A percentile compares a stretch with the other conserved stretches of the same genome.
Evolutionary conservation across 1,140 invertebrate species (phyloP).

Genomic region (Lordiphosa mommai): DNA sequence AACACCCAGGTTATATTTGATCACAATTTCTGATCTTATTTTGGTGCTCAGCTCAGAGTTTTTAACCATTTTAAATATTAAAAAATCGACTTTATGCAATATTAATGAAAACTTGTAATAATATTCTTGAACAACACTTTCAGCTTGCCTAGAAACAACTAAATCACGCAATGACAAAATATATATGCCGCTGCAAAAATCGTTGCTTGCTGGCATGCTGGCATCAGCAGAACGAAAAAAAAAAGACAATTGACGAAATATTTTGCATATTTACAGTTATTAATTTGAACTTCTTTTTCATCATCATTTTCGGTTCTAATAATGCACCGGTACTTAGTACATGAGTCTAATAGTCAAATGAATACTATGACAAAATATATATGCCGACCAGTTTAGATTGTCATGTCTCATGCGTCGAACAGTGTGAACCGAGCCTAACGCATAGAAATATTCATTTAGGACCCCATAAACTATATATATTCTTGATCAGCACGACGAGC

Average conservation of each 20-base stretch:
- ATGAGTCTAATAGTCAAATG: conserved; percentile 9
- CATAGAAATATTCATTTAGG: too few species aligned
- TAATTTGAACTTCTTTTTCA: conserved; percentile 9
- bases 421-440: too few species aligned
- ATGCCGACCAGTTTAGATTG: not conserved
- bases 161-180: conserved; percentile 16
- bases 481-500: too few species aligned
- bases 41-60: conserved; percentile 1
- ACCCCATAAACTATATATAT: too few species aligned
- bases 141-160: conserved; percentile 3
- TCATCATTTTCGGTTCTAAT: conserved; percentile 3
- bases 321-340: conserved; percentile 5
- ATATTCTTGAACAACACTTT: too few species aligned
- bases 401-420: too few species aligned
- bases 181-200: conserved; percentile 11
- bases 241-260: conserved; percentile 13
- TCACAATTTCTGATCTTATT: conserved; percentile 13
- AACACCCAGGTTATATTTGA: conserved; percentile 18
- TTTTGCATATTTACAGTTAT: conserved; percentile 17
- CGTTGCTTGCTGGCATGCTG: conserved; percentile 9
- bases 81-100: too few species aligned
- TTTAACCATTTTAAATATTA: conserved; percentile 5
- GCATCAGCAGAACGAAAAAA: conserved; percentile 9
- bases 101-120: too few species aligned
- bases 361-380: conserved; percentile 10